Conservation (phyloP, 2,113 vertebrate species). For the Hippolais icterina region DNA sequence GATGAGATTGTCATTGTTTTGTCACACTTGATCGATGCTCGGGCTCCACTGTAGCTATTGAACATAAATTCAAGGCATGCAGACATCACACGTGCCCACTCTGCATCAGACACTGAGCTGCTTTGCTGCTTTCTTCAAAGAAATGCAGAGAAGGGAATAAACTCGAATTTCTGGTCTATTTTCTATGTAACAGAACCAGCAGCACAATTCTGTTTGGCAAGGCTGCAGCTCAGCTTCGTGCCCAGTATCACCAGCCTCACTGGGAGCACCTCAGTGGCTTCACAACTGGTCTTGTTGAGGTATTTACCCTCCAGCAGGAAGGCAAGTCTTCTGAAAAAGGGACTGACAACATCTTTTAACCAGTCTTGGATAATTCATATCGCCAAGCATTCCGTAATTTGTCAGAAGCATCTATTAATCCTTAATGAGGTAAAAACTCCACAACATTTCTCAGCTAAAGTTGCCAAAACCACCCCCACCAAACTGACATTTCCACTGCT, state of each 20-base stretch:
- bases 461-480: not conserved
- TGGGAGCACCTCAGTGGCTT: not conserved
- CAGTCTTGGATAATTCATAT: not conserved
- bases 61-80: not conserved
- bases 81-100: not conserved
- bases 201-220: not conserved
- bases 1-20: not conserved
- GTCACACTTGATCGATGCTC: not conserved
- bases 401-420: not conserved
- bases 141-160: not conserved
- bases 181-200: not conserved
- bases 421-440: not conserved
- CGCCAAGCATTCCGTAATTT: not conserved
- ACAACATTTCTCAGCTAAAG: not conserved
- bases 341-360: not conserved
- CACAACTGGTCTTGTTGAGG: not conserved
- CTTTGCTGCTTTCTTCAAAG: not conserved
- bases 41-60: not conserved
- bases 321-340: not conserved
- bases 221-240: not conserved
- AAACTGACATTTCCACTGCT: not conserved
- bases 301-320: not conserved
- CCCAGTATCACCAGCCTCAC: not conserved
- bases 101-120: not conserved
- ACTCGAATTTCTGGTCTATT: not conserved